These are phyloP conservation scores for Catonia carolina DNA, from an alignment of 2,888 invertebrate genomes.

Conservation along the genomic window DNA sequence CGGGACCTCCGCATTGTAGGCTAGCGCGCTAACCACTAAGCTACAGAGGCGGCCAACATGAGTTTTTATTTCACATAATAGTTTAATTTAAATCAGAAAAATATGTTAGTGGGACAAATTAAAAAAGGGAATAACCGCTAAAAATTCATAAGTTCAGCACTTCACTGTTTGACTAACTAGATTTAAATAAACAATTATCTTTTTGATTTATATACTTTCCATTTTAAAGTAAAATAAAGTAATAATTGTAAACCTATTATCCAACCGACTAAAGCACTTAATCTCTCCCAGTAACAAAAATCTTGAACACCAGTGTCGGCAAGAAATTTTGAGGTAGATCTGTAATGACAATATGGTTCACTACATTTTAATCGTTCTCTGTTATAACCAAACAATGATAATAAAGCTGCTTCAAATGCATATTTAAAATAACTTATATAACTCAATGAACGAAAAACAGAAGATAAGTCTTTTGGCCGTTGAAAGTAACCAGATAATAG, in stretches of 20 bases:
- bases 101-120: too few species aligned
- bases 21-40: too few species aligned
- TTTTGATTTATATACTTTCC: constrained; percentile 3
- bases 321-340: constrained; percentile 47
- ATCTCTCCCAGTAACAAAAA: constrained; percentile 43
- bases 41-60: too few species aligned
- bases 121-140: too few species aligned
- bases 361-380: constrained; percentile 75
- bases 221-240: constrained; percentile 12
- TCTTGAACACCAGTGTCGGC: constrained; percentile 76
- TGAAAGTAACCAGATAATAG: constrained; percentile 93
- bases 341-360: constrained; percentile 48
- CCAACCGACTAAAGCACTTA: constrained; percentile 10
- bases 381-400: constrained; percentile 82
- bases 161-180: too few species aligned
- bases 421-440: constrained; percentile 86
- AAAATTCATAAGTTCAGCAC: too few species aligned
- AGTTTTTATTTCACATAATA: too few species aligned
- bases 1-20: too few species aligned
- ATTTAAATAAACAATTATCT: too few species aligned
- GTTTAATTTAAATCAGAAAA: too few species aligned
- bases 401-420: constrained; percentile 86
- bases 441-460: constrained; percentile 79
- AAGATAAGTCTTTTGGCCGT: constrained; percentile 82
- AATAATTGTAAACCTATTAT: constrained; percentile 9